A percentile compares a stretch with the other conserved stretches of the same genome.
Conservation (phyloP, 2,888 invertebrate genomes). For the Synanthedon vespiformis region DNA sequence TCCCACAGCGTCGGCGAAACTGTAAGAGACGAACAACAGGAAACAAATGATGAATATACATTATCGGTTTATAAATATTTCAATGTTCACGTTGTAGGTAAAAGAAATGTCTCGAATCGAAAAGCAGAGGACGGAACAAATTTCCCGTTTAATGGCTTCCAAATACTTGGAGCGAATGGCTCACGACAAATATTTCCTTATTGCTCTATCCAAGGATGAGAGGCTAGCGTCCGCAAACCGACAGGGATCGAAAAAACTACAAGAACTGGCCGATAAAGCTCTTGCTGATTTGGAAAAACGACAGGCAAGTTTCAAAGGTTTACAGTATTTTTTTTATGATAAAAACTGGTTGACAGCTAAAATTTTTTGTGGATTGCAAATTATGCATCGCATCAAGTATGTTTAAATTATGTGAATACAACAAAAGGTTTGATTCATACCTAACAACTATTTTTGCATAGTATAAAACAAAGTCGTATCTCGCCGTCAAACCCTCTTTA, state of each 20-base stretch:
- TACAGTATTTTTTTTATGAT: no score
- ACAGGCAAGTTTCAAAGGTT: slow-evolving; percentile 28
- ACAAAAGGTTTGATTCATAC: no score
- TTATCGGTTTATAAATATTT: slow-evolving; percentile 5
- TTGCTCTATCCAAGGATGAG: slow-evolving; percentile 49
- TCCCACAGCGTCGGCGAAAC: no score
- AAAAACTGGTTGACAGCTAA: no score
- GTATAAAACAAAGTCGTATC: no score
- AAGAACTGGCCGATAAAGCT: slow-evolving; percentile 45
- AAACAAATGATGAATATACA: background rate
- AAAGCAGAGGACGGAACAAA: slow-evolving; percentile 45
- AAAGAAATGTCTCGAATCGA: slow-evolving; percentile 50
- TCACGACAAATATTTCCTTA: slow-evolving; percentile 60
- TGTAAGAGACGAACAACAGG: no score
- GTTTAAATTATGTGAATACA: no score
- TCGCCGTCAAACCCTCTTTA: no score
- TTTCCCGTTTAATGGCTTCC: slow-evolving; percentile 56
- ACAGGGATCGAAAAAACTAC: slow-evolving; percentile 41
- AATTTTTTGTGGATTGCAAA: no score
- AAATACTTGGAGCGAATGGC: slow-evolving; percentile 64
- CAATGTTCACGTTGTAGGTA: slow-evolving; percentile 23
- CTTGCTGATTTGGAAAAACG: slow-evolving; percentile 48
- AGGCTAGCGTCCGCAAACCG: slow-evolving; percentile 51
- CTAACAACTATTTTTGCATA: no score
- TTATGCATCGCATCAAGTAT: no score